Conservation (phyloP, 2,888 invertebrate genomes). For the Meloe dianella region DNA sequence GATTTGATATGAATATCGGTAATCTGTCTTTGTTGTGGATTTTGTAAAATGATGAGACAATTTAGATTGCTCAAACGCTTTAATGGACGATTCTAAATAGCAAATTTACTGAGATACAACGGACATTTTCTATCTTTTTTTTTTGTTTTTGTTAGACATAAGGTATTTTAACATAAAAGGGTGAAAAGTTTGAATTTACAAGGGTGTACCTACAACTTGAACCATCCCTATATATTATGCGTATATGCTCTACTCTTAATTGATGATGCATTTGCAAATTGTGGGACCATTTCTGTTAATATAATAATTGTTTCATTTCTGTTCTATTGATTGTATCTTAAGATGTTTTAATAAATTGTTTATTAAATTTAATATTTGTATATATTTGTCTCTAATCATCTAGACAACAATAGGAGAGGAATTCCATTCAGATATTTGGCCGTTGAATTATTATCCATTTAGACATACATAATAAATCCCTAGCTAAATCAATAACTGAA, state of each 20-base stretch:
- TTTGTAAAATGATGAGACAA: too few species aligned
- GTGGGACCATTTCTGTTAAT: background rate
- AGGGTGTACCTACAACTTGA: too few species aligned
- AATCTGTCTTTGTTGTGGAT: too few species aligned
- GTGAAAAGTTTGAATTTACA: too few species aligned
- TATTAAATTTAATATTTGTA: background rate
- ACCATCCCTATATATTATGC: too few species aligned
- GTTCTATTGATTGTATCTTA: background rate
- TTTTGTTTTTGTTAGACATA: too few species aligned
- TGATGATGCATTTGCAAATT: background rate
- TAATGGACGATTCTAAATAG: too few species aligned
- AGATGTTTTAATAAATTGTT: conserved; percentile 11
- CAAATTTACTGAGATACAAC: too few species aligned
- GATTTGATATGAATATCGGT: too few species aligned
- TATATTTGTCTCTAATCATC: background rate
- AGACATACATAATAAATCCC: background rate
- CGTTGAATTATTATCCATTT: background rate
- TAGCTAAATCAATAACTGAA: background rate
- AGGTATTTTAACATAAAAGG: too few species aligned
- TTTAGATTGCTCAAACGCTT: too few species aligned
- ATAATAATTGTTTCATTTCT: background rate
- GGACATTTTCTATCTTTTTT: too few species aligned
- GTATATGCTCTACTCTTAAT: background rate
- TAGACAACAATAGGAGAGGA: background rate
- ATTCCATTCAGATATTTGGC: background rate